phyloP scores from a whole-genome alignment of 1,140 invertebrate genomes.

The Lepidurus arcticus region DNA sequence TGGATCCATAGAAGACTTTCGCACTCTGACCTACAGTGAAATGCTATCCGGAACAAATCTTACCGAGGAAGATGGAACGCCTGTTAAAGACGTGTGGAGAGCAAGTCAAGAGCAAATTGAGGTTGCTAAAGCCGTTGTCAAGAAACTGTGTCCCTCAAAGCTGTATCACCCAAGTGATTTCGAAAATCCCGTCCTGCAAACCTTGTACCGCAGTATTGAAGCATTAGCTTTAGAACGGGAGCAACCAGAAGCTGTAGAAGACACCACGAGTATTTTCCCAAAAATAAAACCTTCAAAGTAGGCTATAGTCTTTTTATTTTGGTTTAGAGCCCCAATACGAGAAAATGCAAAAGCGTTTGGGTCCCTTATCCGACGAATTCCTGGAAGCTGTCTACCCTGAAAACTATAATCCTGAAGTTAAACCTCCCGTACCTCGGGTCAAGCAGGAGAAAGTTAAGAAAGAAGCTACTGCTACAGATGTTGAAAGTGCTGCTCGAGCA shows the following conservation, averaged over 20 bases:
- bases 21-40: conserved; percentile 39
- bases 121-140: conserved; percentile 49
- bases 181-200: conserved; percentile 49
- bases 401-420: background rate
- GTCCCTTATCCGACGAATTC: conserved; percentile 45
- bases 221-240: conserved; percentile 49
- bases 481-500: background rate
- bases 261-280: conserved; percentile 45
- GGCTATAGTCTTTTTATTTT: background rate
- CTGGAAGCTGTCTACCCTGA: conserved; percentile 45
- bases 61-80: conserved; percentile 29
- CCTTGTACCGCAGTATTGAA: conserved; percentile 50
- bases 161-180: conserved; percentile 47
- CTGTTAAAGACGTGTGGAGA: conserved; percentile 31
- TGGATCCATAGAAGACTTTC: conserved; percentile 46
- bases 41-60: background rate
- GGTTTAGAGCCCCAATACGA: conserved; percentile 43
- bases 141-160: conserved; percentile 46
- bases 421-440: background rate
- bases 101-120: conserved; percentile 40
- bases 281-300: background rate
- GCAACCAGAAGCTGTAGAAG: conserved; percentile 46
- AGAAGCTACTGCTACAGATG: background rate
- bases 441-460: background rate
- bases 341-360: conserved; percentile 45